Evolutionary conservation across 2,113 vertebrate species (phyloP), one percentile per base, ranked within the genome.

Genomic region (Gambusia holbrooki): DNA sequence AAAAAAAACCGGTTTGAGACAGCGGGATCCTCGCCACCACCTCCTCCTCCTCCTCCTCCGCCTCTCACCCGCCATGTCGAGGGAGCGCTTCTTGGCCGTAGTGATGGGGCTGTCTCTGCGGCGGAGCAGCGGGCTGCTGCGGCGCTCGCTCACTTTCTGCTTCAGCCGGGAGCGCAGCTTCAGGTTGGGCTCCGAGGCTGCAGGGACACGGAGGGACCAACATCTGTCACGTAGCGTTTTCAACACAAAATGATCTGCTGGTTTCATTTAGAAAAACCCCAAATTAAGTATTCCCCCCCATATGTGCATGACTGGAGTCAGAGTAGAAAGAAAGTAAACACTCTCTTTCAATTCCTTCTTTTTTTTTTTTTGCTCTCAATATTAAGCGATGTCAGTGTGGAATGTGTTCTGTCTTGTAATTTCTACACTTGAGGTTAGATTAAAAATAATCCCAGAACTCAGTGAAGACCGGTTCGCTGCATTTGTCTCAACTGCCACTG

Each of bases 181-280:
- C 89, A 99, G 94, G 88, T 99, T 99, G 76, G 97, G 97, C 83
- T 99, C 97, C 27, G 97, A 99, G 0, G 97, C 97, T 98, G 90
- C 3, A 54, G 69, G 32, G 9, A 11, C 17, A 30, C 0, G 32
- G 32, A 60, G 27, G 32, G 4, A 33, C 37, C 10, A n/a, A 25
- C 25, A 58, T 8, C 51, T 58, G 51, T 58, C 51, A 58, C 7
- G 1, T 3, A 2, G 9, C 9, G 51, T 22, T 54, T 25, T 25
- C 3, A 37, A 58, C 51, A 51, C 19, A 10, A 58, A 58, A 58
- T n/a, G 11, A 58, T 25, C 22, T 58, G 51, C 22, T 58, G 8
- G 17, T n/a, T 58, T 25, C 25, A 48, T 48, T 48, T 19, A 58
- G 51, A 9, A 58, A n/a, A 25, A 22, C 1, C 19, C 5, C 0